These are phyloP conservation scores for Condylura cristata DNA, from an alignment of 2,113 vertebrate species.

Conservation along the genomic window DNA sequence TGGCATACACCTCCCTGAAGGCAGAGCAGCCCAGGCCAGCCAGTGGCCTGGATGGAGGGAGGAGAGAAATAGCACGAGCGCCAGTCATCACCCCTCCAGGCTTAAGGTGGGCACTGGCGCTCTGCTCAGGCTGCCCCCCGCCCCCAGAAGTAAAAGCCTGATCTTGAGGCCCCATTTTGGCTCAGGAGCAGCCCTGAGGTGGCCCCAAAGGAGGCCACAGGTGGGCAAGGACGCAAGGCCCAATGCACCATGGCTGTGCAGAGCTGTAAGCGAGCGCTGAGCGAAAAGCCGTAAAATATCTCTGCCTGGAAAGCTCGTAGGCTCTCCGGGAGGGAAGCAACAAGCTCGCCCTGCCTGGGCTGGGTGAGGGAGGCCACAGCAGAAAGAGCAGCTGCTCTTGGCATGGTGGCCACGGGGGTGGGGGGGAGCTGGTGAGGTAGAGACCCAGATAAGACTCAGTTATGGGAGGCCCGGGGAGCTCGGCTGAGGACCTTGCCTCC, in stretches of 20 bases:
- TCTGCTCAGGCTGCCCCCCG: neutral
- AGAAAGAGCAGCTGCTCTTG: neutral
- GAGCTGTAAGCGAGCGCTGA: neutral
- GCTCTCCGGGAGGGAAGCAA: neutral
- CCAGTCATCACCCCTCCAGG: accelerated
- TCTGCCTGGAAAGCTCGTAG: neutral
- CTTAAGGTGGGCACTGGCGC: accelerated
- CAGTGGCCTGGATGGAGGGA: neutral
- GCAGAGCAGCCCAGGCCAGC: neutral
- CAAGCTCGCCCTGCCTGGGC: neutral
- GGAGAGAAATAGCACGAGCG: neutral
- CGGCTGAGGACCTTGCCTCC: too few species aligned
- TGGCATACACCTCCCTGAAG: too few species aligned
- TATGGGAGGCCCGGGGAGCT: too few species aligned
- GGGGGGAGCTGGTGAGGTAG: too few species aligned
- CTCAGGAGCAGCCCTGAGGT: neutral
- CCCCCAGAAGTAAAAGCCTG: neutral
- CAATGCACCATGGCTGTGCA: too few species aligned
- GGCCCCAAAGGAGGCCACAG: neutral
- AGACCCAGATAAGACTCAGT: too few species aligned
- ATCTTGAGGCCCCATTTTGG: neutral
- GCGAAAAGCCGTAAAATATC: neutral
- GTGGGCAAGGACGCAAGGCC: too few species aligned
- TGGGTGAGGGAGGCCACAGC: neutral
- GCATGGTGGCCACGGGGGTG: too few species aligned